Base-by-base conservation (phyloP, 2,888 invertebrate species). In the Neoitamus cyanurus region DNA sequence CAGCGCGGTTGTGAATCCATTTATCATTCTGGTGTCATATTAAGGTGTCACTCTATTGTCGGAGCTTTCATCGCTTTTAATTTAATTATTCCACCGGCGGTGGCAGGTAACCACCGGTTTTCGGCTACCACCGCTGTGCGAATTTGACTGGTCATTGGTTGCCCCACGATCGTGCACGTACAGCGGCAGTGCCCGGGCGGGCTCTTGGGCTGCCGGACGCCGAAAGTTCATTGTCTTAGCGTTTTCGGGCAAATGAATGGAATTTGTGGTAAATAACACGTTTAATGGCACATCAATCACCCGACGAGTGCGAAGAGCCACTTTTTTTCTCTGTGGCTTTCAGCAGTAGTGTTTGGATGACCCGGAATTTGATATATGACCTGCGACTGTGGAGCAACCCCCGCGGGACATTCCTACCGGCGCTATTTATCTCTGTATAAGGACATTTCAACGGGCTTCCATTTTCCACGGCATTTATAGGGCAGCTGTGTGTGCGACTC, bases 211-310 rank as follows among this genome's bases (percentile, higher is more conserved):
- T 42, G 42, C 42, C 13, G 6, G 2, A 11, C 70, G 70, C 28
- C 70, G 31, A 34, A 70, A 70, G 70, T 70, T 70, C 70, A 70
- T 70, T 70, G 70, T 70, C 70, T 70, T 31, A 25, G 30, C 70
- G 6, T 70, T 30, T 70, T 70, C 28, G 25, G 15, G 31, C 70
- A 30, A 70, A 70, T 34, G 30, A 34, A 70, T 31, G 70, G 34
- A 30, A 70, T 70, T 70, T 34, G 69, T 69, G 70, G 70, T 34
- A 70, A 70, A 70, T 70, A 70, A 70, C 30, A 30, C 31, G 15
- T 25, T 70, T 70, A 70, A 31, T 70, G 70, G 30, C 4, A 30
- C 30, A 31, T 70, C 70, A 70, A 70, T 70, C 70, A 31, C 11
- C 70, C 34, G 31, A 15, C 30, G 31, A 70, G 70, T 70, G 58